Evolutionary conservation across 2,113 vertebrate genomes (phyloP), one percentile per base, ranked within the genome.

Genomic region (Pelobates fuscus): DNA sequence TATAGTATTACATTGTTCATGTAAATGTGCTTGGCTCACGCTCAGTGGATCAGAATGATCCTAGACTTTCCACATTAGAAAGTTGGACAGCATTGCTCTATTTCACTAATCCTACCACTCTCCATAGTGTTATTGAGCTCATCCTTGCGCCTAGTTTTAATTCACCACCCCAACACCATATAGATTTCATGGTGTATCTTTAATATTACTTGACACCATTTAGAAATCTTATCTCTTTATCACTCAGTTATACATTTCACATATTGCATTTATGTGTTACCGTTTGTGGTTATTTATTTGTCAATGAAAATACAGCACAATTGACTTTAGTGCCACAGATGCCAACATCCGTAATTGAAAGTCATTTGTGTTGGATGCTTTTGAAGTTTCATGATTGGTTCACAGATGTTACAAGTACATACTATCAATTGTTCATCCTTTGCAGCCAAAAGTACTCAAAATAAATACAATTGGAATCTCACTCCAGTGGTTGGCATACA

Each of bases 281-380:
- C 10, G 32, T 49, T 49, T 49, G 17, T 49, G 17, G 44, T 18
- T 18, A 49, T 49, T 49, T 14, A 17, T 49, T 49, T 49, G 11
- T 49, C 44, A 49, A 49, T 49, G 12, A 49, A 49, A 49, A 49
- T 17, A 15, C 8, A 11, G 15, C 44, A 15, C 44, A 49, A 49
- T 14, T 12, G 44, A 11, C 44, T 49, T 15, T 17, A 49, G 12
- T 49, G 17, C 44, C 44, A 49, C 15, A 49, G 12, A 25, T 62
- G 69, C 69, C 57, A 62, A 18, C 2, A 61, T 7, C 29, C 59
- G 60, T 71, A 71, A 61, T 69, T 69, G 30, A 57, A 52, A 69
- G 29, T 69, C 55, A 21, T 71, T 71, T 71, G 60, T 46, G 44
- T 71, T 43, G 59, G 41, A 49, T 58, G 59, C 18, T 46, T 62